Base-by-base conservation (phyloP, 2,797 vertebrate genomes). In the Podargus strigoides region DNA sequence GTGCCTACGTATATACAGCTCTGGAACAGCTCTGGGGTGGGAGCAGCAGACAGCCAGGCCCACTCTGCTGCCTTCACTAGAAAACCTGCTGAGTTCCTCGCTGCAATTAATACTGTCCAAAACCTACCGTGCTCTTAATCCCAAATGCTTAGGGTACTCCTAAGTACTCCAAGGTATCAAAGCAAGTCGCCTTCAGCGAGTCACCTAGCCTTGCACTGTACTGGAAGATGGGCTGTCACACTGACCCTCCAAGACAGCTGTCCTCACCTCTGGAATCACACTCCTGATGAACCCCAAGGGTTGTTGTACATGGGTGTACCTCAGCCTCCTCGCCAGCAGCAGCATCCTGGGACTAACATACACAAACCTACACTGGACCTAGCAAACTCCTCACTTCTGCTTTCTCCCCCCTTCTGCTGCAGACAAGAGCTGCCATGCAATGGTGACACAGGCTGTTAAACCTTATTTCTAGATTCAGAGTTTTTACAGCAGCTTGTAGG, bases 1-100 rank as follows among this genome's bases (percentile, higher is more conserved):
- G 32, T 2, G 3, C 30, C 67, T 27, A 3, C 3, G 2, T 27
- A 44, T 0, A 0, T 2, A 24, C 8, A 28, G 5, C 36, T 21
- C 13, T 2, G 5, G 23, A 47, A 67, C 81, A 66, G 3, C 42
- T 20, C 68, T 14, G 17, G 16, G 41, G 6, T 49, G 53, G 49
- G 39, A 53, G 55, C 26, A 62, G 59, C 7, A 69, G 47, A 41
- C 24, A 67, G 36, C 9, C 9, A 34, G 14, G 34, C 34, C 21
- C 13, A 9, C 32, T 30, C 56, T 47, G 44, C 67, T 53, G 47
- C 58, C 68, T 47, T 64, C n/a, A 12, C 66, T 50, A 73, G 58
- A 74, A 74, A 34, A 39, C 55, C 20, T 69, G 64, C 66, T 3
- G 23, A 76, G 42, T 20, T 85, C 60, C 59, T 42, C 58, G 26